Evolutionary conservation across 2,113 vertebrate species (phyloP), one percentile per base, ranked within the genome.

Genomic region (Girardinichthys multiradiatus): DNA sequence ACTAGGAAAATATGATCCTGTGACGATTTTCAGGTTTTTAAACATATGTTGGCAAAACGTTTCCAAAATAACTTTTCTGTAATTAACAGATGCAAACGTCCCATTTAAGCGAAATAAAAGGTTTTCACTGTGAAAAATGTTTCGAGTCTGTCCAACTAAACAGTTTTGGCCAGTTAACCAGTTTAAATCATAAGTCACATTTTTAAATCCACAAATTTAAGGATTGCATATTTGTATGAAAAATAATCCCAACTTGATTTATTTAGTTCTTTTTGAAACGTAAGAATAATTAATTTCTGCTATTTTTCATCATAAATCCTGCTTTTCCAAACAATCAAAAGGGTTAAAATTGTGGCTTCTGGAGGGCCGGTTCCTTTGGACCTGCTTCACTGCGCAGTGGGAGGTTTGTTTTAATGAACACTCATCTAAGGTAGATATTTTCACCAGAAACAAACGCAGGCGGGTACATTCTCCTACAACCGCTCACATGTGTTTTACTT

Each of bases 351-450:
- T 31, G 17, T 33, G 6, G 58, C 15, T 31, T 24, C 37, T 26
- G 63, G 35, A 4, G 13, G 26, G 80, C 26, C 63, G 2, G 26
- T 72, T 73, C 64, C 60, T 83, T 71, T 8, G 0, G 51, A 3
- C 45, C 1, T 37, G 58, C 21, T 64, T 42, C 39, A 42, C 15
- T 42, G 39, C 17, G 62, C 1, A n/a, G 69, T 3, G 12, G 1
- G n/a, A 61, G 54, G 68, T 42, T 42, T 42, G 39, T 28, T 70
- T 42, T 62, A 48, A 45, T 27, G 21, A 7, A 8, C 30, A 30
- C 21, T 35, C 24, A 5, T n/a, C 1, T 42, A 4, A 42, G 4
- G 14, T 42, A 17, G 39, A 42, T 12, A 42, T 17, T 42, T 42
- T 42, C 1, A 12, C 14, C 17, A 15, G 17, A 42, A 42, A 12